Percentiles rank a stretch among this genome's conserved stretches.
Conservation (phyloP, 2,113 vertebrate genomes). For the Gnathonemus longibarbis region DNA sequence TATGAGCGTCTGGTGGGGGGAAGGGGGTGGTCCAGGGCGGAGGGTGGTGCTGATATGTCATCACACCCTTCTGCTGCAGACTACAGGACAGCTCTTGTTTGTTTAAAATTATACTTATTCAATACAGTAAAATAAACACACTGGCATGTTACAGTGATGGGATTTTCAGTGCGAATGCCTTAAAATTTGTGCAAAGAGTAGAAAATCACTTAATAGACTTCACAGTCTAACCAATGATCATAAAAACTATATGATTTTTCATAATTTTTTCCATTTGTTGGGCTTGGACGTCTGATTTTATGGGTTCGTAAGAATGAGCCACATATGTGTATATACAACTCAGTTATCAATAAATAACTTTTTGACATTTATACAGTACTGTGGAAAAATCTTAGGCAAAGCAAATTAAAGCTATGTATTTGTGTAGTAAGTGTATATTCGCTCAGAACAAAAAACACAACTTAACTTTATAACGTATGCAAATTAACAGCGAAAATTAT, state of each 20-base stretch:
- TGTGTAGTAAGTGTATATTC: not conserved
- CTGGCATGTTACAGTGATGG: not conserved
- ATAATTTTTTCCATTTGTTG: not conserved
- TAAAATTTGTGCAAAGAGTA: not conserved
- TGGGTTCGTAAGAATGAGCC: not conserved
- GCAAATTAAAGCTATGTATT: not conserved
- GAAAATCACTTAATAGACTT: not conserved
- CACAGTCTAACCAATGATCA: not conserved
- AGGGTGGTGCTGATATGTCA: not conserved
- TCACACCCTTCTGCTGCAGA: not conserved
- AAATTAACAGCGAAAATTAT: not conserved
- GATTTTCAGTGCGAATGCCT: not conserved
- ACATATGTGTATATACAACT: not conserved
- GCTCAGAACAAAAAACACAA: not conserved
- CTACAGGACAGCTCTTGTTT: not conserved
- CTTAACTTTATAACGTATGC: not conserved
- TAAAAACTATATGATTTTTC: not conserved
- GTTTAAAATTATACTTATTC: not conserved
- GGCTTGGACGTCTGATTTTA: not conserved
- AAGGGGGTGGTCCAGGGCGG: not conserved
- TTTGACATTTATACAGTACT: not conserved
- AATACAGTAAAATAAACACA: not conserved
- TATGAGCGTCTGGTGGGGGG: not conserved
- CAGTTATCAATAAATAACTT: not conserved
- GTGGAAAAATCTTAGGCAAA: not conserved